Evolutionary conservation across 2,113 vertebrate species (phyloP).

Genomic region (Rhadina sibilatrix): DNA sequence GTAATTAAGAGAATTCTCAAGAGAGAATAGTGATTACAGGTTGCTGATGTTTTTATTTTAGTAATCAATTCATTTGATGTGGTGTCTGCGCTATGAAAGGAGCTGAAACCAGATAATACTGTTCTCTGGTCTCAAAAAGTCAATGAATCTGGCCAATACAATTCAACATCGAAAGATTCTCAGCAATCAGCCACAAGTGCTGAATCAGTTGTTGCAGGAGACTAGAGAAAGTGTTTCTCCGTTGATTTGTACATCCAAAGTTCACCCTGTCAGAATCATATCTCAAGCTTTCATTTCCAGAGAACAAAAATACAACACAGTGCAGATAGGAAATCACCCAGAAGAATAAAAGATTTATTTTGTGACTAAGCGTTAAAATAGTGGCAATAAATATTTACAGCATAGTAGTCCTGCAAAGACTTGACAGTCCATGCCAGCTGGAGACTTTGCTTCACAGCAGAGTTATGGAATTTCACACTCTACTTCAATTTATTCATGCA

Average conservation of each 20-base stretch:
- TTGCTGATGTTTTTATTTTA: not conserved
- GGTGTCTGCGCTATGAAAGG: not conserved
- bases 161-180: not conserved
- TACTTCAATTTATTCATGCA: not conserved
- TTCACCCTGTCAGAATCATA: not conserved
- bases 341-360: not conserved
- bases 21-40: not conserved
- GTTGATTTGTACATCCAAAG: not conserved
- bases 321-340: not conserved
- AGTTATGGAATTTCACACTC: slow-evolving; percentile 8
- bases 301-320: not conserved
- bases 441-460: not conserved
- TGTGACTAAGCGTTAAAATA: slow-evolving; percentile 6
- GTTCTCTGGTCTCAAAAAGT: not conserved
- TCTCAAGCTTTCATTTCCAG: not conserved
- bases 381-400: not conserved
- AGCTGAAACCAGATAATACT: not conserved
- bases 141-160: not conserved
- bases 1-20: not conserved
- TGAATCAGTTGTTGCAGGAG: not conserved
- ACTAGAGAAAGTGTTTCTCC: not conserved
- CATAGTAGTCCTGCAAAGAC: not conserved
- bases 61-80: not conserved
- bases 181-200: not conserved
- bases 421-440: not conserved